Evolutionary conservation across 2,888 invertebrate species (phyloP).

Genomic region (Malthinus flaveolus): DNA sequence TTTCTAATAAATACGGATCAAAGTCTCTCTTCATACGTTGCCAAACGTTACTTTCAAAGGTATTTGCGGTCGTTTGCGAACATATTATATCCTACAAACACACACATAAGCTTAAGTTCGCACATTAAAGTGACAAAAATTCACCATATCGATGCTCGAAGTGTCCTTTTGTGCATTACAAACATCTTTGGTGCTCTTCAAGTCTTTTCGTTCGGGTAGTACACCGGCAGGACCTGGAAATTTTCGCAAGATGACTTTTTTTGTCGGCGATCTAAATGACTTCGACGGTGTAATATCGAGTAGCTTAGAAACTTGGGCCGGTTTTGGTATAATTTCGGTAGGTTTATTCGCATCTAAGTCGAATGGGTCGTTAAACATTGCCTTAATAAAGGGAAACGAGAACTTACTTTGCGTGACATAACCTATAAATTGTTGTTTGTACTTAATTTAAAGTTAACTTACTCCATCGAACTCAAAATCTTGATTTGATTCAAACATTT

Average conservation of each 20-base stretch:
- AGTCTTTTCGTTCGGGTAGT: conserved; percentile 29
- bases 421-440: background rate
- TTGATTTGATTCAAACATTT: conserved; percentile 12
- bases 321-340: background rate
- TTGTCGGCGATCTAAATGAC: background rate
- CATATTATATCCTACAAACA: conserved; percentile 28
- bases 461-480: conserved; percentile 15
- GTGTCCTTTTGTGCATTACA: background rate
- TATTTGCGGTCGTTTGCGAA: conserved; percentile 39
- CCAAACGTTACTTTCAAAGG: conserved; percentile 42
- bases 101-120: conserved; percentile 9
- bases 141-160: conserved; percentile 6
- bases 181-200: conserved; percentile 18
- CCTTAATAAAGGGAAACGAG: too few species aligned
- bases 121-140: background rate
- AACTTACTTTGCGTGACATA: background rate
- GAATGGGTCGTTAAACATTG: background rate
- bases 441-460: background rate
- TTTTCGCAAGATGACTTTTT: conserved; percentile 35
- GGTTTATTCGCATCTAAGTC: background rate
- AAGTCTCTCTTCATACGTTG: conserved; percentile 39
- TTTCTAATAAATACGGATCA: conserved; percentile 30
- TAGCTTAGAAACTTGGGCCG: background rate
- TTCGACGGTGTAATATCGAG: background rate
- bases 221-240: conserved; percentile 44